Percentiles rank a stretch among this genome's conserved stretches.
Evolutionary conservation across 2,888 invertebrate genomes (phyloP).

Genomic region (Spisula solida): DNA sequence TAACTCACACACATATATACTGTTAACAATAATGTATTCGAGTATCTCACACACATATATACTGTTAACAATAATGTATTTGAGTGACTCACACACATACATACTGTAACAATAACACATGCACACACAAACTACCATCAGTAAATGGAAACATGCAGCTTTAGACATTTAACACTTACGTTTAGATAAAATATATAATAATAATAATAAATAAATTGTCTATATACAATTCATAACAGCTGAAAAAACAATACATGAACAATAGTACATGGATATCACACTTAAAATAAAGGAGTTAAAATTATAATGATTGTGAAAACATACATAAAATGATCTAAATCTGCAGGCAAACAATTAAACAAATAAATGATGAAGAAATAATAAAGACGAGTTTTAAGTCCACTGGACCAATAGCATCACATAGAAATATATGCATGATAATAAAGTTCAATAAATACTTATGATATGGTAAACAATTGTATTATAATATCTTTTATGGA

Average conservation of each 20-base stretch:
- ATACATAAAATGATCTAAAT: conserved; percentile 34
- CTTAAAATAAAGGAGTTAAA: conserved; percentile 32
- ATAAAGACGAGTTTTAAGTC: conserved; percentile 54
- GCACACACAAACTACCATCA: not conserved
- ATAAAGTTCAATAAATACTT: conserved; percentile 53
- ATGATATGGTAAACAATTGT: conserved; percentile 56
- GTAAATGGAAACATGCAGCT: conserved; percentile 1
- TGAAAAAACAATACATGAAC: conserved; percentile 28
- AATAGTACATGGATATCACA: conserved; percentile 45
- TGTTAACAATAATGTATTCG: too few relatives aligned
- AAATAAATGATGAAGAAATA: conserved; percentile 20
- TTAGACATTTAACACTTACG: conserved; percentile 14
- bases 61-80: too few relatives aligned
- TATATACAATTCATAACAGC: conserved; percentile 43
- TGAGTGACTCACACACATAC: not conserved
- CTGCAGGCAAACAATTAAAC: conserved; percentile 27
- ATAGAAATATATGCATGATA: conserved; percentile 59
- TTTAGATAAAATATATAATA: conserved; percentile 28
- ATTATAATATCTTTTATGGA: conserved; percentile 43
- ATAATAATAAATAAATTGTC: conserved; percentile 44
- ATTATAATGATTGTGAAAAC: conserved; percentile 30
- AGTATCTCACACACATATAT: too few relatives aligned
- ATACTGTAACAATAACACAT: not conserved
- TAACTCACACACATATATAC: not conserved
- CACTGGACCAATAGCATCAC: conserved; percentile 64